phyloP scores from a whole-genome alignment of 2,888 invertebrate species.

The Villa cingulata region DNA sequence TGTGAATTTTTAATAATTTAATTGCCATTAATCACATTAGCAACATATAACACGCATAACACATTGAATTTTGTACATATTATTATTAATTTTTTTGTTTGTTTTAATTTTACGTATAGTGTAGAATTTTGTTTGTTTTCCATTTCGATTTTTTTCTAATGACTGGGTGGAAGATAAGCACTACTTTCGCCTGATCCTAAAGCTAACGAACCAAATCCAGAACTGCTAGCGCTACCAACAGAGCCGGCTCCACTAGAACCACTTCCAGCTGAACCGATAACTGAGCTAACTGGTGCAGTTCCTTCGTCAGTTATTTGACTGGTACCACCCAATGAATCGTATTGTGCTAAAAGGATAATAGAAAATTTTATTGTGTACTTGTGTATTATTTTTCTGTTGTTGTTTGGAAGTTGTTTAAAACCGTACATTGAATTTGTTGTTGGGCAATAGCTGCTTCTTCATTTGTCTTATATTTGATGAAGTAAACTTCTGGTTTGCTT shows the following conservation, averaged over 20 bases:
- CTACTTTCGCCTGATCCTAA: background rate
- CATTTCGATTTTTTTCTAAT: background rate
- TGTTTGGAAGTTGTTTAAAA: too few species aligned
- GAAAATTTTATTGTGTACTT: too few species aligned
- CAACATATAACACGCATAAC: too few species aligned
- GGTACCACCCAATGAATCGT: conserved; percentile 29
- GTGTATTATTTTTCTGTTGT: too few species aligned
- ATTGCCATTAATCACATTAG: too few species aligned
- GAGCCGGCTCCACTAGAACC: conserved; percentile 17
- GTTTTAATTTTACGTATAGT: too few species aligned
- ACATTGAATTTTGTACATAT: too few species aligned
- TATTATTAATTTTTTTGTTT: too few species aligned
- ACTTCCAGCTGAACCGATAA: conserved; percentile 24
- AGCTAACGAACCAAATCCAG: background rate
- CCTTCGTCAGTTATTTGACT: conserved; percentile 26
- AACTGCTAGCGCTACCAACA: conserved; percentile 6
- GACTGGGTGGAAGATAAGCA: background rate
- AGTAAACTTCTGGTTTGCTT: conserved; percentile 33
- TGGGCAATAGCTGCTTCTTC: conserved; percentile 31
- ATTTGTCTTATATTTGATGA: conserved; percentile 33
- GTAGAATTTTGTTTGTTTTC: too few species aligned
- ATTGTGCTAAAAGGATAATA: conserved; percentile 22
- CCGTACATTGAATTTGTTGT: conserved; percentile 29
- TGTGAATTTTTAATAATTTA: too few species aligned
- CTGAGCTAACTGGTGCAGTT: conserved; percentile 26